Conservation (phyloP, 37 sponge, comb jelly and placozoan genomes). For the Halichondria panicea region DNA sequence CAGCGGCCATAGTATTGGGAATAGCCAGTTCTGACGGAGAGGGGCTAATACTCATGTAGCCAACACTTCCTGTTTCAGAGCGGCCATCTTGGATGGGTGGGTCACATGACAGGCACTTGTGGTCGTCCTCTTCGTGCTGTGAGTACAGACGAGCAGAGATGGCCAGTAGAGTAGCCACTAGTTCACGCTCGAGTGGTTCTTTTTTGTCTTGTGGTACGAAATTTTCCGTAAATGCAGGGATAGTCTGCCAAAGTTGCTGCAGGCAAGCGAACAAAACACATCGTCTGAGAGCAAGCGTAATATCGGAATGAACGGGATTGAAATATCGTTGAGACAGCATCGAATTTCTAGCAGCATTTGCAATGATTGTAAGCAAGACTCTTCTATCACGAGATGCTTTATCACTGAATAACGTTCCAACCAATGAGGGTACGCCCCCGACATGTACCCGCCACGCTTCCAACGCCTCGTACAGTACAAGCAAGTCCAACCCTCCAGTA, state of each 20-base stretch:
- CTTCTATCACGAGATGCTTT: constrained; percentile 12
- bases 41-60: constrained; percentile 51
- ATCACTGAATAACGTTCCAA: not conserved
- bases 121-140: not conserved
- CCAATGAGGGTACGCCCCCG: not conserved
- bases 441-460: constrained; percentile 16
- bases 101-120: constrained; percentile 3
- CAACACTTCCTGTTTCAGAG: constrained; percentile 4
- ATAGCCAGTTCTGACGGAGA: constrained; percentile 50
- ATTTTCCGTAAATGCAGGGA: constrained; percentile 21
- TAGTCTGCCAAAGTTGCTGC: constrained; percentile 34
- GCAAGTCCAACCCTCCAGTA: constrained; percentile 42
- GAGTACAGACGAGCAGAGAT: constrained; percentile 12
- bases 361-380: constrained; percentile 20
- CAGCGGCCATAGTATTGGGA: constrained; percentile 12
- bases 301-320: constrained; percentile 7
- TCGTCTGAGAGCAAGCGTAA: constrained; percentile 5
- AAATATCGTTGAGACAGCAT: no score
- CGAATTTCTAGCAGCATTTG: constrained; percentile 39
- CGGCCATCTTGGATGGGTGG: not conserved
- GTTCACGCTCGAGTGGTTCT: not conserved
- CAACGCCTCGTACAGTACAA: constrained; percentile 8
- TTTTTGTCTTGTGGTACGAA: not conserved
- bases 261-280: constrained; percentile 17
- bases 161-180: constrained; percentile 24